These are phyloP conservation scores for Crossaster papposus DNA, from an alignment of 53 echinoderm and acorn worm species.

Conservation along the genomic window DNA sequence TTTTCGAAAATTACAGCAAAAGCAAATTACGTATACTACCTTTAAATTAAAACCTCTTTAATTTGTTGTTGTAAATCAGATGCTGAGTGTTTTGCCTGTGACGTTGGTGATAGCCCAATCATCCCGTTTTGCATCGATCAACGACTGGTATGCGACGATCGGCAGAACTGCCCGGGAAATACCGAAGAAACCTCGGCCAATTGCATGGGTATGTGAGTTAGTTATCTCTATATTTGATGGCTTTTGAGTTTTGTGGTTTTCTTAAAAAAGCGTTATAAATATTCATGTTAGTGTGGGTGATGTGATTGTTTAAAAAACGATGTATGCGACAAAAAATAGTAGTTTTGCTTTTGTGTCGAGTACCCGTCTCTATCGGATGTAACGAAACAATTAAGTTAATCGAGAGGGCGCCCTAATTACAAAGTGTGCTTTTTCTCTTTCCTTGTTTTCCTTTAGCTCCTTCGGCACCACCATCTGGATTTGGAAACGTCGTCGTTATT, in stretches of 20 bases:
- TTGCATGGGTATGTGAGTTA: constrained; percentile 9
- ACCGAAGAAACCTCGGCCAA: constrained; percentile 1
- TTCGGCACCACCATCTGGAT: background rate
- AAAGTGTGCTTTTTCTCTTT: background rate
- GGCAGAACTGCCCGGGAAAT: constrained; percentile 5
- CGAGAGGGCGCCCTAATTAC: background rate
- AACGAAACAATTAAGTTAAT: too few relatives aligned
- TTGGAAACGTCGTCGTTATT: background rate
- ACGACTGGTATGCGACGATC: constrained; percentile 16
- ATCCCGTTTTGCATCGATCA: constrained; percentile 27
- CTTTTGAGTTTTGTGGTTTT: background rate
- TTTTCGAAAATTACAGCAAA: too few relatives aligned
- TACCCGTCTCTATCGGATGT: too few relatives aligned
- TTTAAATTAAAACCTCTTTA: too few relatives aligned
- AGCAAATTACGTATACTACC: too few relatives aligned
- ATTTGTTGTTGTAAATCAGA: background rate
- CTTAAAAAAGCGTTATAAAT: too few relatives aligned
- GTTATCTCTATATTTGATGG: background rate
- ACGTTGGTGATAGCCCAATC: background rate
- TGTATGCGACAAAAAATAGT: too few relatives aligned
- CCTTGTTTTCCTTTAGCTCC: background rate
- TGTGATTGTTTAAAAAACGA: too few relatives aligned
- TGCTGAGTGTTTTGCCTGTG: constrained; percentile 20
- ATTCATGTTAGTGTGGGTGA: too few relatives aligned
- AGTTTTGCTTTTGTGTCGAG: too few relatives aligned